Evolutionary conservation across 2,888 invertebrate genomes (phyloP), one percentile per base, ranked within the genome.

Genomic region (Caenorhabditis virilis): DNA sequence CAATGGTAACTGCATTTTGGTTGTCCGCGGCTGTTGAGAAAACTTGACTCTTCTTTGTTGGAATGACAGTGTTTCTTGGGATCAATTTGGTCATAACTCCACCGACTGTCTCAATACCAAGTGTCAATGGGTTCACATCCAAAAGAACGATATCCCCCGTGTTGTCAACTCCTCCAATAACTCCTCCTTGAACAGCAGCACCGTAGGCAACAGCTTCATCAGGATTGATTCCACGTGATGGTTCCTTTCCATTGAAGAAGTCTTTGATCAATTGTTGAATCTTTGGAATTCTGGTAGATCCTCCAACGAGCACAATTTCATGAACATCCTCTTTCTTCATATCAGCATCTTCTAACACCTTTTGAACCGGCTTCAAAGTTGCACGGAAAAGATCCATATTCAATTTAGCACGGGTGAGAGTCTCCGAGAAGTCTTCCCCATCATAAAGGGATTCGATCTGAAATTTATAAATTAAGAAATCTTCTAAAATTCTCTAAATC

Each of bases 41-140:
- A 84, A 97, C 94, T 86, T 98, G 97, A 0, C 93, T 93, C 85
- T 98, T 97, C 88, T 97, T 97, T 51, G 97, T 97, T 27, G 98
- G 98, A 82, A 99, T 97, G 70, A 95, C 95, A 25, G 97, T 97
- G 88, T 98, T 98, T 79, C 97, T 86, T 53, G 93, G 91, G 84
- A 98, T 98, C 54, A 98, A 88, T 85, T 95, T 97, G 77, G 97
- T 97, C 97, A 99, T 98, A 27, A 98, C 97, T 76, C 98, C 98
- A 70, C 98, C 97, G 47, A 97, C 95, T 39, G 98, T 99, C 86
- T 99, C 98, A 83, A 99, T 98, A 86, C 98, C 98, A 90, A 98
- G 89, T 72, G 98, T 97, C 72, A 99, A 88, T 76, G 98, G 98
- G 85, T 95, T 97, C 52, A 98, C 98, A 85, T 99, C 97, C 69